Evolutionary conservation across 1,140 invertebrate species (phyloP).

Genomic region (Drosophila tristis): DNA sequence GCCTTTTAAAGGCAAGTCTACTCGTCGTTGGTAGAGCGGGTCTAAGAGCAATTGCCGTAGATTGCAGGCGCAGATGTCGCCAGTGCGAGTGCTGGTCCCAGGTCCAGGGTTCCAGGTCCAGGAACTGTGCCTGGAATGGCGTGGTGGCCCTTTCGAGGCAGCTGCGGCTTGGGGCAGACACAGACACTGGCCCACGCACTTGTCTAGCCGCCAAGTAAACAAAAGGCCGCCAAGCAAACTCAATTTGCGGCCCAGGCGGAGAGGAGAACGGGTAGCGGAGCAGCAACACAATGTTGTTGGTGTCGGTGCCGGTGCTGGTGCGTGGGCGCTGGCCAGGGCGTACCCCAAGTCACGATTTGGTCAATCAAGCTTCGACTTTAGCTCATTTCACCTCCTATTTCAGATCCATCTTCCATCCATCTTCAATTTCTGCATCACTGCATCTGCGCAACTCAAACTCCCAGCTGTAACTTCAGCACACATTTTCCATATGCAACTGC

Average conservation of each 20-base stretch:
- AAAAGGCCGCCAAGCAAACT: conserved; percentile 55
- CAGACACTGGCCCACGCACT: conserved; percentile 58
- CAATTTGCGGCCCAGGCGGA: conserved; percentile 47
- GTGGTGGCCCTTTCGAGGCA: conserved; percentile 52
- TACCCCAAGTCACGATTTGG: conserved; percentile 48
- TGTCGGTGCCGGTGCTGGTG: conserved; percentile 25
- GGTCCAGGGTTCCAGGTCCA: neutral
- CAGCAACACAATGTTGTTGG: conserved; percentile 22
- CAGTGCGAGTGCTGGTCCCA: conserved; percentile 11
- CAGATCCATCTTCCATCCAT: too few species aligned
- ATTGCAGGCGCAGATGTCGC: conserved; percentile 75
- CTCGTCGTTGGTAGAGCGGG: conserved; percentile 26
- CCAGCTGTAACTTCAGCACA: too few species aligned
- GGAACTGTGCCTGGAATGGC: conserved; percentile 6
- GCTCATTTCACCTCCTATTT: too few species aligned
- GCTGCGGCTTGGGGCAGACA: conserved; percentile 27
- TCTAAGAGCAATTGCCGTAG: conserved; percentile 37
- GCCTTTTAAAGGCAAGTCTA: conserved; percentile 63
- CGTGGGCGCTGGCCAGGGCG: conserved; percentile 28
- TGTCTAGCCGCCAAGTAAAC: conserved; percentile 56
- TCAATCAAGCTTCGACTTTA: conserved; percentile 25
- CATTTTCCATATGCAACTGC: too few species aligned
- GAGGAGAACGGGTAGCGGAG: neutral
- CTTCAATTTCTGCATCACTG: neutral
- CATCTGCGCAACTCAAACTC: neutral